Evolutionary conservation across 1,140 invertebrate genomes (phyloP).

Genomic region (Drosophila kikkawai): DNA sequence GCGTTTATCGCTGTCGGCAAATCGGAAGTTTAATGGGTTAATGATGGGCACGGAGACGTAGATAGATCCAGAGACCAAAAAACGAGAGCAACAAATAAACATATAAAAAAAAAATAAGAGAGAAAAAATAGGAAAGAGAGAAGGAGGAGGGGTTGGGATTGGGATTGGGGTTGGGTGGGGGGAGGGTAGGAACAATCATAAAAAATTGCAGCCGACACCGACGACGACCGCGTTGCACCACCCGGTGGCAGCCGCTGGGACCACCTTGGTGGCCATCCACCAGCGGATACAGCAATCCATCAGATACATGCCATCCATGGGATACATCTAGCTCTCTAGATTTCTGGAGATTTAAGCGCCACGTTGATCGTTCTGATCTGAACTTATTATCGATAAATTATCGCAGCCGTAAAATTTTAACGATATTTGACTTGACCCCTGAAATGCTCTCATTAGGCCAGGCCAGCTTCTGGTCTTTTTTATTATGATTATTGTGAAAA

Average conservation of each 20-base stretch:
- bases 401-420: conserved; percentile 1
- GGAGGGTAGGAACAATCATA: conserved; percentile 56
- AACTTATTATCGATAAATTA: conserved; percentile 27
- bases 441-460: no score
- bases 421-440: background rate
- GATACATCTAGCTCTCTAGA: background rate
- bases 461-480: background rate
- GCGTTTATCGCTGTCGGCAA: conserved; percentile 83
- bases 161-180: background rate
- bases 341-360: background rate
- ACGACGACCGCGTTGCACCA: conserved; percentile 61
- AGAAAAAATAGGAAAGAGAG: conserved; percentile 54
- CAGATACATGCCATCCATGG: background rate
- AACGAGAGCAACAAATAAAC: conserved; percentile 72
- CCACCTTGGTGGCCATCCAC: conserved; percentile 65
- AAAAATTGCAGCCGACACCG: conserved; percentile 68
- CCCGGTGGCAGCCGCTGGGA: conserved; percentile 70
- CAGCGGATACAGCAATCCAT: background rate
- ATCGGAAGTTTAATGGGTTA: conserved; percentile 84
- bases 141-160: background rate
- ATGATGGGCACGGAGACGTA: conserved; percentile 63
- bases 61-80: conserved; percentile 22
- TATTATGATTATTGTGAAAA: conserved; percentile 9
- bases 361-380: conserved; percentile 2
- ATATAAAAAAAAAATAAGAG: conserved; percentile 77